phyloP scores from a whole-genome alignment of 1,140 invertebrate genomes.

The Vanessa tameamea region DNA sequence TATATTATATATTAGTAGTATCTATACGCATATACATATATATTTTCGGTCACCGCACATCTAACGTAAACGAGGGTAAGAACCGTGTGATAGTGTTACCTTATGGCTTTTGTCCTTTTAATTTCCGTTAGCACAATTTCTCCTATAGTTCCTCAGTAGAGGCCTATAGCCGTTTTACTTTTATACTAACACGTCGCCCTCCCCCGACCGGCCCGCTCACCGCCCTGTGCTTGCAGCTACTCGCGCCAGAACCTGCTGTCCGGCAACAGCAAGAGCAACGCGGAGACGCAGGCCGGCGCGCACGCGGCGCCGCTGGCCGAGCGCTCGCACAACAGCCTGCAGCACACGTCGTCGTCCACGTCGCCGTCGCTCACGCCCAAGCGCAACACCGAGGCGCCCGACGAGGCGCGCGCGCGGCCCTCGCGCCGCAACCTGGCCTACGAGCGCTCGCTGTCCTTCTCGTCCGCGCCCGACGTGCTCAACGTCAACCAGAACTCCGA shows the following conservation, averaged over 20 bases:
- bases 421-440: constrained; percentile 60
- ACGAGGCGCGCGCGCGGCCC: constrained; percentile 45
- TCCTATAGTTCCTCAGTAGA: background rate
- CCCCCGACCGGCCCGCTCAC: background rate
- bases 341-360: constrained; percentile 60
- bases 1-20: constrained; percentile 43
- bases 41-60: constrained; percentile 43
- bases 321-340: constrained; percentile 77
- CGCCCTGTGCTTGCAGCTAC: constrained; percentile 83
- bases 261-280: constrained; percentile 84
- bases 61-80: constrained; percentile 49
- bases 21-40: constrained; percentile 33
- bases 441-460: constrained; percentile 66
- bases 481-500: constrained; percentile 78
- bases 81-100: constrained; percentile 44
- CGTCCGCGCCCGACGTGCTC: constrained; percentile 79
- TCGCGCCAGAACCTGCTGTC: constrained; percentile 92
- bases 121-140: constrained; percentile 2
- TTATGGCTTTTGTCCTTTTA: constrained; percentile 29
- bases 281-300: constrained; percentile 62
- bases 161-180: background rate
- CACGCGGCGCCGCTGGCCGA: constrained; percentile 72
- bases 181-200: background rate
- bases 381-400: constrained; percentile 59
- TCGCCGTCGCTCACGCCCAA: constrained; percentile 66